Percentiles rank a stretch among this genome's conserved stretches.
Evolutionary conservation across 2,113 vertebrate genomes (phyloP).

Genomic region (Phyllostomus hastatus): DNA sequence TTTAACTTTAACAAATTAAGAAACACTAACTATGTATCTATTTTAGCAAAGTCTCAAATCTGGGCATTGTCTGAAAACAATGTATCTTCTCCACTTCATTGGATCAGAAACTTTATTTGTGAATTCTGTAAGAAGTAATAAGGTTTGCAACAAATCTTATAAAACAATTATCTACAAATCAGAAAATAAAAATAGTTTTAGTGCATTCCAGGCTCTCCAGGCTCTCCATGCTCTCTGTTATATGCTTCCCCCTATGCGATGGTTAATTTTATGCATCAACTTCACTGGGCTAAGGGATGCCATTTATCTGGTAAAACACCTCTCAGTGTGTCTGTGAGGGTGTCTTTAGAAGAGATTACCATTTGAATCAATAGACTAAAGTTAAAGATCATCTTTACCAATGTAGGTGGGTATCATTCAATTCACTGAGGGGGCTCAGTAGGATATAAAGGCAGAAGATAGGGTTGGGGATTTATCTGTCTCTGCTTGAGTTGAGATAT

Average conservation of each 20-base stretch:
- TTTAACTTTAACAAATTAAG: not conserved
- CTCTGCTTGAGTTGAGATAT: not conserved
- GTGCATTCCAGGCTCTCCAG: not conserved
- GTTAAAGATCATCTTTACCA: not conserved
- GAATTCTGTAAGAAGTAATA: not conserved
- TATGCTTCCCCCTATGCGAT: not conserved
- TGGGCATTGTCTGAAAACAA: not conserved
- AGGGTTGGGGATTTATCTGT: not conserved
- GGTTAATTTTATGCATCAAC: not conserved
- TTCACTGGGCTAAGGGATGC: not conserved
- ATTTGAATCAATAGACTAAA: not conserved
- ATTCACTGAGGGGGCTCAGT: not conserved
- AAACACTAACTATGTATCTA: not conserved
- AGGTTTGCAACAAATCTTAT: not conserved
- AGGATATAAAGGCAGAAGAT: not conserved
- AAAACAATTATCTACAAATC: not conserved
- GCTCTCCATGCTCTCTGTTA: not conserved
- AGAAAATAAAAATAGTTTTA: not conserved
- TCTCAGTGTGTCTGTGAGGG: not conserved
- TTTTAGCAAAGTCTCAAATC: not conserved
- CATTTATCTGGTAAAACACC: not conserved
- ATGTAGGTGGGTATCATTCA: not conserved
- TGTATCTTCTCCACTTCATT: not conserved
- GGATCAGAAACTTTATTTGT: not conserved
- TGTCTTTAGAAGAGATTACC: not conserved